Evolutionary conservation across 1,140 invertebrate species (phyloP), one percentile per base, ranked within the genome.

Genomic region (Plectus sambesii): DNA sequence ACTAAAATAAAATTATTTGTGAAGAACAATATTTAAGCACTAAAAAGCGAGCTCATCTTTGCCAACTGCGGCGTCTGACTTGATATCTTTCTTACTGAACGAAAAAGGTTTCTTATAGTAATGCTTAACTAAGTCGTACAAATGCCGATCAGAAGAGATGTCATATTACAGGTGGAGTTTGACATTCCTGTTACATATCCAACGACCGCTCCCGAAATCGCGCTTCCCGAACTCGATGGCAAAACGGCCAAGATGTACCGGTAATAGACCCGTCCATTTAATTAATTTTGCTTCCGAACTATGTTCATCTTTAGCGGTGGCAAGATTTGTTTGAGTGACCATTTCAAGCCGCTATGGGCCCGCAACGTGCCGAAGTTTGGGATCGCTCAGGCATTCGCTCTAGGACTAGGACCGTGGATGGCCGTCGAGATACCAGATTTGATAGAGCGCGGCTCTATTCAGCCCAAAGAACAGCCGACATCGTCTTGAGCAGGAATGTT

Each of bases 221-320:
- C 89, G 1, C 62, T 98, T 30, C 92, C 92, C 3, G 89, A 94
- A 69, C 73, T 99, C 8, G 94, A 99, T 75, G 94, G 94, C 2
- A 99, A 98, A 77, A 99, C 94, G 2, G 90, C 93, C 0, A 99
- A 99, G 76, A 99, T 99, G 94, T 99, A 97, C 73, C 71, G 76
- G 72, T 73, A 53, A n/a, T n/a, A n/a, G n/a, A n/a, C n/a, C 52
- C 27, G 9, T n/a, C 25, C 26, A 8, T 17, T 29, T 37, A n/a
- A n/a, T n/a, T n/a, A n/a, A n/a, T n/a, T 2, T n/a, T n/a, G n/a
- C n/a, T n/a, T n/a, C n/a, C n/a, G n/a, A n/a, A n/a, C n/a, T n/a
- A n/a, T n/a, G n/a, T n/a, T n/a, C n/a, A n/a, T n/a, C n/a, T n/a
- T n/a, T n/a, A n/a, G n/a, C n/a, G n/a, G n/a, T n/a, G 92, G 92